A percentile compares a stretch with the other conserved stretches of the same genome.
These are phyloP conservation scores for Drosophila histrio DNA, from an alignment of 2,888 invertebrate species.

Conservation along the genomic window DNA sequence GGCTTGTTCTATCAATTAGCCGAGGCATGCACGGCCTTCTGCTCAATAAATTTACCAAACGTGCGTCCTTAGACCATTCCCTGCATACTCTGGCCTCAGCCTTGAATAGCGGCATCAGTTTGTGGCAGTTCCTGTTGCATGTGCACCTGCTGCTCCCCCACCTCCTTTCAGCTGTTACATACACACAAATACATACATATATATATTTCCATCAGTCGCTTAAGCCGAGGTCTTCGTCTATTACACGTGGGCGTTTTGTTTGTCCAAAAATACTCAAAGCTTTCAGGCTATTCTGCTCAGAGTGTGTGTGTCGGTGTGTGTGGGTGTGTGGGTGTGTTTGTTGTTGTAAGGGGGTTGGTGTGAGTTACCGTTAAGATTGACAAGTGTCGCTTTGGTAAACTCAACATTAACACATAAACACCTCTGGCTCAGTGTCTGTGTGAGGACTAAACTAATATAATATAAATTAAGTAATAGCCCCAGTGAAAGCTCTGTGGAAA, in stretches of 20 bases:
- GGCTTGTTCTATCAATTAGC: slow-evolving; percentile 54
- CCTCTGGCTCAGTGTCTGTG: slow-evolving; percentile 14
- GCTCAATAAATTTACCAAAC: slow-evolving; percentile 47
- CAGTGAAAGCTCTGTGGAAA: slow-evolving; percentile 25
- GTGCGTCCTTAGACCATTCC: slow-evolving; percentile 51
- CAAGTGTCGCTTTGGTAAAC: slow-evolving; percentile 54
- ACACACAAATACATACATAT: not conserved
- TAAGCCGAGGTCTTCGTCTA: slow-evolving; percentile 11
- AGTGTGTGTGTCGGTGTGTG: slow-evolving; percentile 2
- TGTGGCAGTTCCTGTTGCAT: slow-evolving; percentile 21
- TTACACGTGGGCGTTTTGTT: slow-evolving; percentile 32
- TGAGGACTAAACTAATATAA: slow-evolving; percentile 12
- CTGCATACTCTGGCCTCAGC: slow-evolving; percentile 11
- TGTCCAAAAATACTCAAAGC: slow-evolving; percentile 36
- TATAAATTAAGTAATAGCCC: slow-evolving; percentile 21
- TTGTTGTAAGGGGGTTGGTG: slow-evolving; percentile 1
- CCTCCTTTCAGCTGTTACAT: not conserved
- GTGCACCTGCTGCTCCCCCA: slow-evolving; percentile 7
- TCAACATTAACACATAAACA: slow-evolving; percentile 15
- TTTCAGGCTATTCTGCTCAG: slow-evolving; percentile 13
- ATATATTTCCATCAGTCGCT: not conserved
- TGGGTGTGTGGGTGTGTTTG: slow-evolving; percentile 2
- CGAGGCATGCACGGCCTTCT: slow-evolving; percentile 49
- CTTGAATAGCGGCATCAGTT: slow-evolving; percentile 36
- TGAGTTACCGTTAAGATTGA: slow-evolving; percentile 35